Percentiles rank a stretch among this genome's conserved stretches.
Conservation (phyloP, 53 echinoderm and acorn worm genomes). For the Arbacia lixula region DNA sequence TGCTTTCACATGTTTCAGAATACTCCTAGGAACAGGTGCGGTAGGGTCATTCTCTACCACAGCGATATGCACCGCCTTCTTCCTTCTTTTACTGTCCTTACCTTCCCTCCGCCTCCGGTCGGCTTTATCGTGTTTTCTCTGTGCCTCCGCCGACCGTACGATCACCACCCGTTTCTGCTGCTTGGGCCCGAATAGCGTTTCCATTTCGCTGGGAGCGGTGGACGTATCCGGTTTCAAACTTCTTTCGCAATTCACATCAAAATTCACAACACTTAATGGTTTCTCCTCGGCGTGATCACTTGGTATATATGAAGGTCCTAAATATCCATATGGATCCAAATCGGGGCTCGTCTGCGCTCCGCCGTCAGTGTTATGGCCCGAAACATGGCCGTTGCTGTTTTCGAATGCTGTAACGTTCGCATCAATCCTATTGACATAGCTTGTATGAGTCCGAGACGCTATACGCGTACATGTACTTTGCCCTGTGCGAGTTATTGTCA, state of each 20-base stretch:
- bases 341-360: background rate
- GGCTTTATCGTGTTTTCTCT: slow-evolving; percentile 46
- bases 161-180: slow-evolving; percentile 50
- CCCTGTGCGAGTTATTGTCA: slow-evolving; percentile 25
- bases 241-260: background rate
- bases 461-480: slow-evolving; percentile 27
- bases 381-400: slow-evolving; percentile 56
- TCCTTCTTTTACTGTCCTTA: slow-evolving; percentile 39
- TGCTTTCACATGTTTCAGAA: slow-evolving; percentile 26
- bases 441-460: slow-evolving; percentile 46
- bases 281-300: slow-evolving; percentile 12
- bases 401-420: slow-evolving; percentile 21
- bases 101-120: slow-evolving; percentile 31
- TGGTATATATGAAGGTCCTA: slow-evolving; percentile 4
- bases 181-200: slow-evolving; percentile 38
- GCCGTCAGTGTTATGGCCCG: background rate
- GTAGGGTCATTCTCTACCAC: slow-evolving; percentile 40
- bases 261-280: background rate
- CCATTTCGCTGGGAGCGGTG: background rate
- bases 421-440: slow-evolving; percentile 33
- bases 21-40: slow-evolving; percentile 29
- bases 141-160: slow-evolving; percentile 48
- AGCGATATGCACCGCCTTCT: slow-evolving; percentile 44
- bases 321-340: slow-evolving; percentile 37
- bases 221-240: background rate